These are phyloP conservation scores for Taeniopygia guttata DNA, from an alignment of 2,797 vertebrate genomes.

Conservation along the genomic window DNA sequence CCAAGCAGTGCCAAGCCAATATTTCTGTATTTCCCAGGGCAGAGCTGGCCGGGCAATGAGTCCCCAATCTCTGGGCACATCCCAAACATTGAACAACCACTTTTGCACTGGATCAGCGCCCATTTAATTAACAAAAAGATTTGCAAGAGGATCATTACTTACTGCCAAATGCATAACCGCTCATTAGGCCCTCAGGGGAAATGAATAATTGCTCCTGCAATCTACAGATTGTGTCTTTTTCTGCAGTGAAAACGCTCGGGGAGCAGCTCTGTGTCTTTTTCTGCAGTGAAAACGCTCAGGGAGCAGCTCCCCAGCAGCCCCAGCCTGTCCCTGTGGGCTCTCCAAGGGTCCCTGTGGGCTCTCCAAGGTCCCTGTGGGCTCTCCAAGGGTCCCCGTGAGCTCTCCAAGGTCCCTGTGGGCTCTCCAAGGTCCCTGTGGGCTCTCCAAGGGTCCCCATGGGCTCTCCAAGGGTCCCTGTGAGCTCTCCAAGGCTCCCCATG, in stretches of 20 bases:
- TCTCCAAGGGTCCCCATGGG: too few relatives aligned
- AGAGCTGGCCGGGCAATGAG: not conserved
- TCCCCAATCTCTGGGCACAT: not conserved
- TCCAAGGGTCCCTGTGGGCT: accelerated
- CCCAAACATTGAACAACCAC: not conserved
- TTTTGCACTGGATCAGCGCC: not conserved
- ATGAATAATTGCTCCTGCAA: not conserved
- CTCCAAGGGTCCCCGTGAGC: too few relatives aligned
- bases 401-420: too few relatives aligned
- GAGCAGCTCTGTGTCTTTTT: not conserved
- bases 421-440: too few relatives aligned
- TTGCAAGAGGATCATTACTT: not conserved
- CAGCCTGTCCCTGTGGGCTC: accelerated
- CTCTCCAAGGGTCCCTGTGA: too few relatives aligned
- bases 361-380: too few relatives aligned
- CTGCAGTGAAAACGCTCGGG: not conserved
- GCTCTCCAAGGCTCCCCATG: too few relatives aligned
- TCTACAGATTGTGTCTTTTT: not conserved
- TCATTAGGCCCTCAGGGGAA: not conserved
- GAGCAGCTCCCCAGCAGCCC: accelerated
- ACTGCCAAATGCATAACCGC: slow-evolving; percentile 8
- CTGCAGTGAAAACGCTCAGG: not conserved
- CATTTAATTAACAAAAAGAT: slow-evolving; percentile 51
- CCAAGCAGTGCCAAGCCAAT: not conserved
- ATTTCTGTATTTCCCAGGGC: not conserved